These are phyloP conservation scores for mouse (Mus musculus) DNA, from an alignment of 2,113 vertebrate species.

Conservation along the genomic window DNA sequence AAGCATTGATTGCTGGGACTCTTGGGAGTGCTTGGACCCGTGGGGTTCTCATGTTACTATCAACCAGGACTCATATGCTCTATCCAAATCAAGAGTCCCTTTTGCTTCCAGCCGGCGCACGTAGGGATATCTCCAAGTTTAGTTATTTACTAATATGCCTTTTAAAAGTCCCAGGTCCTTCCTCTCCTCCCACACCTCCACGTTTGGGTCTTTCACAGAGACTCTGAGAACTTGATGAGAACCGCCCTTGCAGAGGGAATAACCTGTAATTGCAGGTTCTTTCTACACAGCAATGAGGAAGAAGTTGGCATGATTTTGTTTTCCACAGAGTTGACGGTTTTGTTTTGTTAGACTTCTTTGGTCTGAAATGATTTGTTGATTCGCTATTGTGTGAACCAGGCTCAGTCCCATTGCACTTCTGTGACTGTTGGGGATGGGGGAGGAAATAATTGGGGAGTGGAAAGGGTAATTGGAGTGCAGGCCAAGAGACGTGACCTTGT, in stretches of 20 bases:
- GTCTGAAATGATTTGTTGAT: constrained; percentile 71
- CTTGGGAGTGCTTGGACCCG: not conserved
- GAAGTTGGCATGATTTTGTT: constrained; percentile 67
- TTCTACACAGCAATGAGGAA: constrained; percentile 22
- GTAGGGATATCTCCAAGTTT: not conserved
- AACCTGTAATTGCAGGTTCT: constrained; percentile 62
- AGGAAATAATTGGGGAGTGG: not conserved
- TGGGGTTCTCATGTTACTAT: not conserved
- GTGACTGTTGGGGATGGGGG: constrained; percentile 1
- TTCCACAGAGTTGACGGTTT: constrained; percentile 65
- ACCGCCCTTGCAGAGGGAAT: constrained; percentile 44
- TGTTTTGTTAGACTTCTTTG: constrained; percentile 64
- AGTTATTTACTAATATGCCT: constrained; percentile 48
- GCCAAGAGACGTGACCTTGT: not conserved
- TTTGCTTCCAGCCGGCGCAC: not conserved
- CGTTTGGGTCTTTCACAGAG: constrained; percentile 12
- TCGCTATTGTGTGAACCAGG: constrained; percentile 53
- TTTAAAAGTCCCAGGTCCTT: constrained; percentile 23
- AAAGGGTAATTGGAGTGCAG: constrained; percentile 55
- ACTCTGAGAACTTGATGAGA: constrained; percentile 40
- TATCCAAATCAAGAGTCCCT: not conserved
- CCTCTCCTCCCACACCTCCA: not conserved
- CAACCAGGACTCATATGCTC: not conserved
- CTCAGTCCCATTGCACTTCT: constrained; percentile 16
- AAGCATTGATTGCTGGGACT: not conserved